phyloP scores from a whole-genome alignment of 1,140 invertebrate species.

The Heliconius congener region DNA sequence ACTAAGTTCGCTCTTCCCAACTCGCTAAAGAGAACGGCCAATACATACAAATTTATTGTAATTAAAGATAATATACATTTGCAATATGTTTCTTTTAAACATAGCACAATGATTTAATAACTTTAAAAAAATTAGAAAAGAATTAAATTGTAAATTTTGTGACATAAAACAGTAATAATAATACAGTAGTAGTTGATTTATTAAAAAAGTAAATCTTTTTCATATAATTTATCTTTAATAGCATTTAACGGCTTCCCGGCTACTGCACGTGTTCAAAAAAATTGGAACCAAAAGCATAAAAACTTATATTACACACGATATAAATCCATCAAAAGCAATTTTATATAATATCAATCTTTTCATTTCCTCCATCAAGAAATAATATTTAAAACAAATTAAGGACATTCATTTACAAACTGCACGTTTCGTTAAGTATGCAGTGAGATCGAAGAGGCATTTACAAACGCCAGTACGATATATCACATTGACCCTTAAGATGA shows the following conservation, averaged over 20 bases:
- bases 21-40: too few species aligned
- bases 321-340: slow-evolving; percentile 8
- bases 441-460: slow-evolving; percentile 46
- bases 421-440: slow-evolving; percentile 46
- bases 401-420: slow-evolving; percentile 43
- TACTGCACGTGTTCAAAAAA: not conserved
- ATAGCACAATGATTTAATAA: too few species aligned
- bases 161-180: too few species aligned
- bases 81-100: too few species aligned
- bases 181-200: too few species aligned
- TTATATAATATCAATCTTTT: slow-evolving; percentile 11
- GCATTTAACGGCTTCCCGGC: not conserved
- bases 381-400: slow-evolving; percentile 48
- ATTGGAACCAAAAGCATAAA: not conserved
- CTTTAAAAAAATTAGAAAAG: too few species aligned
- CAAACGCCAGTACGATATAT: slow-evolving; percentile 40
- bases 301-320: not conserved
- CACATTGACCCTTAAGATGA: slow-evolving; percentile 27
- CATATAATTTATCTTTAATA: too few species aligned
- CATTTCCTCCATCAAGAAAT: slow-evolving; percentile 34
- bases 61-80: too few species aligned
- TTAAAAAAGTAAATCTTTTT: too few species aligned
- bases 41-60: too few species aligned
- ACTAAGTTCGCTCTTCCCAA: too few species aligned
- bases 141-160: too few species aligned